phyloP scores from a whole-genome alignment of 2,113 vertebrate genomes.

The Elephantulus edwardii region DNA sequence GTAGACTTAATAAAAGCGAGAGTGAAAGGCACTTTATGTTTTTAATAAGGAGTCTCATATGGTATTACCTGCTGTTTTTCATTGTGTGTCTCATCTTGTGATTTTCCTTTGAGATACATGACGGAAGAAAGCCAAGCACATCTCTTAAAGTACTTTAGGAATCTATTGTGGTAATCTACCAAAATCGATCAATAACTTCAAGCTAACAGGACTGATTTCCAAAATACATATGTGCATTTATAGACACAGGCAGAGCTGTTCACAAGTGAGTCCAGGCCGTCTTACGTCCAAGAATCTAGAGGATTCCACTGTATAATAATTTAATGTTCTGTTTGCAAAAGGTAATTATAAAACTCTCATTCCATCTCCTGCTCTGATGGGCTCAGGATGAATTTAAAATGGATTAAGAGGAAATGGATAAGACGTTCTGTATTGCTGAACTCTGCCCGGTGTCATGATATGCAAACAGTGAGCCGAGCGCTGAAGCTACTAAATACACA shows the following conservation, averaged over 20 bases:
- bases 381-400: constrained; percentile 72
- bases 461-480: neutral
- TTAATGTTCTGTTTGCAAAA: constrained; percentile 68
- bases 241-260: constrained; percentile 51
- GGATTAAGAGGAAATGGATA: constrained; percentile 72
- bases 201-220: constrained; percentile 73
- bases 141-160: constrained; percentile 81
- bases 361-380: constrained; percentile 58
- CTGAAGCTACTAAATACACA: constrained; percentile 64
- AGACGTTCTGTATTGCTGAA: constrained; percentile 71
- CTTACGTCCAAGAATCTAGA: constrained; percentile 56
- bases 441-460: constrained; percentile 44
- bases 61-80: constrained; percentile 84
- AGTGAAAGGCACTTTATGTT: constrained; percentile 84
- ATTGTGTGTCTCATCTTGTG: constrained; percentile 79
- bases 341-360: constrained; percentile 70
- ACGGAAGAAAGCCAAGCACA: constrained; percentile 77
- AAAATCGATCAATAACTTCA: constrained; percentile 77
- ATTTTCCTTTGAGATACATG: constrained; percentile 80
- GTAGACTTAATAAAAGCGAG: constrained; percentile 86
- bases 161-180: constrained; percentile 81
- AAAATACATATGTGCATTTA: constrained; percentile 67
- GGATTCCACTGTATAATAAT: constrained; percentile 65
- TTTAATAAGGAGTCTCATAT: constrained; percentile 86
- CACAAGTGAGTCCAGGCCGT: constrained; percentile 46